Evolutionary conservation across 2,888 invertebrate species (phyloP), one percentile per base, ranked within the genome.

Genomic region (Chrysolina haemoptera): DNA sequence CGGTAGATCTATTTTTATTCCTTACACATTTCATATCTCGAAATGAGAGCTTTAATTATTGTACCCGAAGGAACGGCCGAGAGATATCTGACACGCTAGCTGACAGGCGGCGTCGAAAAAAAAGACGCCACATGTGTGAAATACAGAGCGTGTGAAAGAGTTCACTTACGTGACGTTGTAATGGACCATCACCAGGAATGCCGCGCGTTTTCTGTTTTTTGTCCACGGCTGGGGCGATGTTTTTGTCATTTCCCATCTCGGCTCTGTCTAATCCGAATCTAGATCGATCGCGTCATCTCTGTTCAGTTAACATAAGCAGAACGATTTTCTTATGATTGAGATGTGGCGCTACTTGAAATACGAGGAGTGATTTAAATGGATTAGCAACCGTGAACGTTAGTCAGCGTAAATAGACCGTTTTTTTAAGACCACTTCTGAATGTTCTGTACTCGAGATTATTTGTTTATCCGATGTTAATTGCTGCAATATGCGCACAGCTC

Each of bases 71-170:
- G 76, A 76, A 75, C 77, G 79, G 80, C 76, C 79, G 80, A 83
- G 80, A 82, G 81, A 82, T 82, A 79, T 80, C 78, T 78, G 80
- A 82, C 77, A 80, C 80, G 65, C 69, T 70, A 62, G 82, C 79
- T 82, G 83, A 83, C 82, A 82, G 78, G 78, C 79, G 65, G 76
- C 71, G 68, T 68, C 76, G 71, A 74, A 69, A 79, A 79, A 80
- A 80, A 80, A 81, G 80, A 80, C 72, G 79, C 81, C 82, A 84
- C 84, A 83, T 83, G 83, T 84, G 82, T 79, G 76, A 79, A 77
- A 73, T 75, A 79, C 77, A 75, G 76, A 83, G 79, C 84, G 84
- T 84, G 84, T 83, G 84, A 84, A 84, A 82, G 82, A 83, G 81
- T 82, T 81, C 70, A 76, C 76, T 76, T 77, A 78, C 79, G 77